Percentiles rank a stretch among this genome's conserved stretches.
Conservation (phyloP, 2,113 vertebrate species). For the Hydrolagus affinis region DNA sequence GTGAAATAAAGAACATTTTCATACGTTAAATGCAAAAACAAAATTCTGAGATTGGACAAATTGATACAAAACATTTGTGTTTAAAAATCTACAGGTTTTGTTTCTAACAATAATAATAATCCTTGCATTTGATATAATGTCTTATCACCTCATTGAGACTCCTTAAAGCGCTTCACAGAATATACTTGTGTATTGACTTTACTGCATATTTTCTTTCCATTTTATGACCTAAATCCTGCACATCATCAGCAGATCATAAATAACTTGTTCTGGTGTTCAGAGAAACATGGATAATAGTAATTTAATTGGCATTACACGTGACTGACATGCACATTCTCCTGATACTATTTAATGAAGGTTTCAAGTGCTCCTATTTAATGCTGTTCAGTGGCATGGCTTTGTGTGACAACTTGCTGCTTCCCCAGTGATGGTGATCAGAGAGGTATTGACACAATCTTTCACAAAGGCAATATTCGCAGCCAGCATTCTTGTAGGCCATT, state of each 20-base stretch:
- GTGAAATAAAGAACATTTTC: no score
- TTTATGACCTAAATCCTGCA: neutral
- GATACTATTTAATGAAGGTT: neutral
- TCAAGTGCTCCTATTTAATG: neutral
- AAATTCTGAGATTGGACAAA: no score
- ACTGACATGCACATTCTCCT: neutral
- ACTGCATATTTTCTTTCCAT: neutral
- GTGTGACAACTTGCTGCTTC: neutral
- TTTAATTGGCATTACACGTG: neutral
- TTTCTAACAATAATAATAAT: no score
- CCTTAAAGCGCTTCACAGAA: no score
- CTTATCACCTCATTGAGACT: no score
- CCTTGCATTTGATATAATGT: no score
- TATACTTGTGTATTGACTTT: no score
- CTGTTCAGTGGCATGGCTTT: neutral
- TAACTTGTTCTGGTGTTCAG: neutral
- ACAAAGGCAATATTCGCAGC: neutral
- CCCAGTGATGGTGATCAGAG: neutral
- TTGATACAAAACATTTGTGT: no score
- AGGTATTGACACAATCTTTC: neutral
- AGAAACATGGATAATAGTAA: neutral
- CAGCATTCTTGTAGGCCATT: neutral
- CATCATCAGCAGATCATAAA: neutral
- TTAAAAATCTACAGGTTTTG: no score
- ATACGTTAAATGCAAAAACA: no score